These are phyloP conservation scores for Drosophila algonquin DNA, from an alignment of 2,888 invertebrate genomes.

Conservation along the genomic window DNA sequence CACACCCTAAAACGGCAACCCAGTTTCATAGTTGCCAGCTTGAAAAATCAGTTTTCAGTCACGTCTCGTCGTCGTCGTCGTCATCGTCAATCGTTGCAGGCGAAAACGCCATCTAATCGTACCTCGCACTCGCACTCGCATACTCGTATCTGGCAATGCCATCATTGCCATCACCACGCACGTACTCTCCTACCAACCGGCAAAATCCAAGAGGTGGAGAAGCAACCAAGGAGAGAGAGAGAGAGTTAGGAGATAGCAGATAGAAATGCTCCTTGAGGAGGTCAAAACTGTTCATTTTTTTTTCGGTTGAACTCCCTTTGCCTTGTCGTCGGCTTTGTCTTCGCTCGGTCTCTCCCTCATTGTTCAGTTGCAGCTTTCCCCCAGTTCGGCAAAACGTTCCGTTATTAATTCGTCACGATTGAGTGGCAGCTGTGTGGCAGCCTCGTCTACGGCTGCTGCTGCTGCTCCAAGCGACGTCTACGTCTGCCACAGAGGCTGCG, in stretches of 20 bases:
- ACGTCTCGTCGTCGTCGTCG: constrained; percentile 43
- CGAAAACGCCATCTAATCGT: constrained; percentile 1
- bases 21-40: constrained; percentile 33
- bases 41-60: constrained; percentile 41
- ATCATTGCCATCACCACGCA: constrained; percentile 21
- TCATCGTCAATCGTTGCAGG: constrained; percentile 13
- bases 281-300: constrained; percentile 30
- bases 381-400: constrained; percentile 56
- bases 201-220: neutral
- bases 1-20: constrained; percentile 37
- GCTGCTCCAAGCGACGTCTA: constrained; percentile 20
- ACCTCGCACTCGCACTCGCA: neutral
- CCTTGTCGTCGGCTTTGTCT: constrained; percentile 22
- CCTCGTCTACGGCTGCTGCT: neutral
- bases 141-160: constrained; percentile 18
- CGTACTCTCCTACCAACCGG: constrained; percentile 7
- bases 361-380: constrained; percentile 60
- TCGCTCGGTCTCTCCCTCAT: constrained; percentile 10
- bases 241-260: constrained; percentile 11
- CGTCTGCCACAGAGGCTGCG: constrained; percentile 37
- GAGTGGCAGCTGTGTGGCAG: constrained; percentile 56
- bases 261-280: constrained; percentile 33
- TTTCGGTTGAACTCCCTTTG: neutral
- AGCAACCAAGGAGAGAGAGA: neutral
- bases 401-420: constrained; percentile 79